Base-by-base conservation (phyloP, 2,797 vertebrate species). In the Ataeniobius toweri region DNA sequence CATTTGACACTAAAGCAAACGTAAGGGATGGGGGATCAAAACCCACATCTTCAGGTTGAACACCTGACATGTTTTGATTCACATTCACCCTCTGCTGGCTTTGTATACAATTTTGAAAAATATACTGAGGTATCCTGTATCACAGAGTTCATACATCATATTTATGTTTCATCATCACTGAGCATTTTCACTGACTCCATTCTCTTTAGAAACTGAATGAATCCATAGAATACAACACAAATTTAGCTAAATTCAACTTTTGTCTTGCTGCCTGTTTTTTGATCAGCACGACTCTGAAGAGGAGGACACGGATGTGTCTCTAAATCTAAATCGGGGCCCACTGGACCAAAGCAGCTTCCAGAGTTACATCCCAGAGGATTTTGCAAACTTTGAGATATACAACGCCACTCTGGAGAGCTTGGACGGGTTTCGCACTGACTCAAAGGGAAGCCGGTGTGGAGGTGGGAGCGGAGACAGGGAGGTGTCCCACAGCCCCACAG, bases 311-410 rank as follows among this genome's bases (percentile, higher is more conserved):
- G 95, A 96, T 16, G 80, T 95, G 80, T 86, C 92, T 53, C 94
- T 89, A 80, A 94, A 91, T 91, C 85, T 85, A 6, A 85, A 82
- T 51, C 80, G 53, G 44, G 86, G 81, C 59, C 91, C 94, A 65
- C 96, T 92, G 88, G 93, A 90, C 82, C 89, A 92, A 88, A 89
- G 85, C n/a, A 83, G 79, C 90, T 95, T 96, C 82, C 95, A 90
- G 86, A 91, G 96, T 77, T 99, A 99, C 0, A 81, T 99, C 78
- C 97, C 98, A 0, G 98, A 98, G 90, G 98, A 98, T 85, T 99
- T 99, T 91, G 98, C 98, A 1, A 97, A 99, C 94, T 99, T 99
- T 91, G 98, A 97, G 88, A 96, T 97, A 92, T 99, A 99, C 95
- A 99, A 99, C 22, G 97, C 98, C 83, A 95, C 95, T 80, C 92